A percentile compares a stretch with the other conserved stretches of the same genome.
phyloP scores from a whole-genome alignment of 1,140 invertebrate genomes.

The Coboldia fuscipes region DNA sequence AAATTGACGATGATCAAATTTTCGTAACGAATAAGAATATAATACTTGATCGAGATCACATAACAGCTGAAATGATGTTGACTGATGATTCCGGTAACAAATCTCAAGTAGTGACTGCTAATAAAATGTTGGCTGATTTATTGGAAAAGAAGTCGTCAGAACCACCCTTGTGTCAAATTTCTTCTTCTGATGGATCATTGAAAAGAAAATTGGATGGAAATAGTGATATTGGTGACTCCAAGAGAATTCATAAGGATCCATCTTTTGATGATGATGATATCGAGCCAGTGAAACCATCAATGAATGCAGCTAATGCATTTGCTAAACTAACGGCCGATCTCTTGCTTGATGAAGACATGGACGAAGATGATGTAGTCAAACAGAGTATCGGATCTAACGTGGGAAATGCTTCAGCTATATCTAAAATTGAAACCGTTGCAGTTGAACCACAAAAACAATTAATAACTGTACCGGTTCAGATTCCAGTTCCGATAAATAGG shows the following conservation, averaged over 20 bases:
- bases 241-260: not conserved
- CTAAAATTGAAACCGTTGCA: slow-evolving; percentile 12
- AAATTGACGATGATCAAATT: too few species aligned
- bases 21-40: too few species aligned
- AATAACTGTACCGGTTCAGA: slow-evolving; percentile 5
- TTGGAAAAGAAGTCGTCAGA: slow-evolving; percentile 29
- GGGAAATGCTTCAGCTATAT: slow-evolving; percentile 12
- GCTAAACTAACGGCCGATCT: slow-evolving; percentile 45
- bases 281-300: slow-evolving; percentile 31
- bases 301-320: slow-evolving; percentile 46
- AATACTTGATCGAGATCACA: too few species aligned
- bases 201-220: slow-evolving; percentile 31
- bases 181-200: slow-evolving; percentile 1
- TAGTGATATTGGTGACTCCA: slow-evolving; percentile 1
- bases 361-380: slow-evolving; percentile 20
- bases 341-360: slow-evolving; percentile 42
- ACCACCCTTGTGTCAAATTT: slow-evolving; percentile 6
- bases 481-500: slow-evolving; percentile 6
- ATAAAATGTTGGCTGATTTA: slow-evolving; percentile 33
- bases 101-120: slow-evolving; percentile 19
- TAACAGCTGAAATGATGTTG: slow-evolving; percentile 23
- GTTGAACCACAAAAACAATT: not conserved
- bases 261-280: slow-evolving; percentile 16
- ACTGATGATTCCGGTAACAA: slow-evolving; percentile 30
- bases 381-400: slow-evolving; percentile 6